Evolutionary conservation across 2,888 invertebrate species (phyloP).

Genomic region (Bombyx huttoni): DNA sequence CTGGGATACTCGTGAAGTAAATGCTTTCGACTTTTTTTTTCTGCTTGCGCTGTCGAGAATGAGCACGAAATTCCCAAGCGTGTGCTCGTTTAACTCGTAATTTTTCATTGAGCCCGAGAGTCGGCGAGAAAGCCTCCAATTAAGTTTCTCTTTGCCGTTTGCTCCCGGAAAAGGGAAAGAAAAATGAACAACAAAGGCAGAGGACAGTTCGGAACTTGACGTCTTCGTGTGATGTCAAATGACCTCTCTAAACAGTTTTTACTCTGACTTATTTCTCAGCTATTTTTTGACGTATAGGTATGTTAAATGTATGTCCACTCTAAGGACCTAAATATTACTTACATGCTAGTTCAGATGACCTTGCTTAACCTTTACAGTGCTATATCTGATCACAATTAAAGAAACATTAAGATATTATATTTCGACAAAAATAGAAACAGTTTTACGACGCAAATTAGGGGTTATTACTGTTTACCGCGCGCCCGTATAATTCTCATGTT

Average conservation of each 20-base stretch:
- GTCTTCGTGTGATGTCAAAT: slow-evolving; percentile 41
- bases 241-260: slow-evolving; percentile 25
- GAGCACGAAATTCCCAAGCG: slow-evolving; percentile 60
- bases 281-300: background rate
- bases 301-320: no score
- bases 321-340: no score
- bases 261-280: slow-evolving; percentile 15
- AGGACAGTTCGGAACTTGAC: slow-evolving; percentile 41
- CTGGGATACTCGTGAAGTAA: slow-evolving; percentile 41
- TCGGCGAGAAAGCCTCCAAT: slow-evolving; percentile 67
- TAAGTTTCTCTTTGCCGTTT: slow-evolving; percentile 71
- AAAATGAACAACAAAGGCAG: slow-evolving; percentile 60
- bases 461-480: slow-evolving; percentile 3
- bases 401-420: background rate
- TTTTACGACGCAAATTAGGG: slow-evolving; percentile 1
- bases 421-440: slow-evolving; percentile 2
- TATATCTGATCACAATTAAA: slow-evolving; percentile 2
- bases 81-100: slow-evolving; percentile 69
- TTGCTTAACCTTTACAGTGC: background rate
- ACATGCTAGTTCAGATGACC: background rate
- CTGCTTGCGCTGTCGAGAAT: slow-evolving; percentile 37
- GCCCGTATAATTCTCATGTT: slow-evolving; percentile 6
- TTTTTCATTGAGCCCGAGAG: slow-evolving; percentile 70
- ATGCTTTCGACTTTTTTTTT: slow-evolving; percentile 38
- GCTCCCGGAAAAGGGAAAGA: slow-evolving; percentile 54